Conservation (phyloP, 2,888 invertebrate species). For the Nymphalis c-album region DNA sequence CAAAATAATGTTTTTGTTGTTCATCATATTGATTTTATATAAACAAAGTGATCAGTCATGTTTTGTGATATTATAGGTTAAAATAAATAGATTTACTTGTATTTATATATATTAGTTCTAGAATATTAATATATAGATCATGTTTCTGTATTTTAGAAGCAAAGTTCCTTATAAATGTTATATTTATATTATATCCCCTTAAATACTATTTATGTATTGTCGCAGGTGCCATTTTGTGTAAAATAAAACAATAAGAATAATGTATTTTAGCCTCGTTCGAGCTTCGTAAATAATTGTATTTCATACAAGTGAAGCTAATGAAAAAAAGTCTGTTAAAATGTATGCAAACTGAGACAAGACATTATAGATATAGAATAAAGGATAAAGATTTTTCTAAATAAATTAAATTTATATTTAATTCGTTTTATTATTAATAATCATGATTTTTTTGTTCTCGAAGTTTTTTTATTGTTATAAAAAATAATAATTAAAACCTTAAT, state of each 20-base stretch:
- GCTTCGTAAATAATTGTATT: too few relatives aligned
- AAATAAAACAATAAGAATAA: not conserved
- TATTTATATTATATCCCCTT: not conserved
- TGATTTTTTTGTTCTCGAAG: too few relatives aligned
- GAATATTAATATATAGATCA: slow-evolving; percentile 31
- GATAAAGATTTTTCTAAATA: too few relatives aligned
- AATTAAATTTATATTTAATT: too few relatives aligned
- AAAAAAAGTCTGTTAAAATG: too few relatives aligned
- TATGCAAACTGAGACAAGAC: too few relatives aligned
- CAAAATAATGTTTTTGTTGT: slow-evolving; percentile 6
- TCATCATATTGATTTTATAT: slow-evolving; percentile 11
- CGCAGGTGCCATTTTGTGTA: slow-evolving; percentile 15
- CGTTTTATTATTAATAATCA: too few relatives aligned
- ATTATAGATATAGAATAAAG: too few relatives aligned
- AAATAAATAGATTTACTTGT: slow-evolving; percentile 46
- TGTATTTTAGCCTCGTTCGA: too few relatives aligned
- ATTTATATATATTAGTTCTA: slow-evolving; percentile 43
- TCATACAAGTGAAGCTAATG: too few relatives aligned
- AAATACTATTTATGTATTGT: not conserved
- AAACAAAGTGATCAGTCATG: slow-evolving; percentile 55
- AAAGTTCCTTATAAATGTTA: slow-evolving; percentile 11
- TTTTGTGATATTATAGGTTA: slow-evolving; percentile 73
- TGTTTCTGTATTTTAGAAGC: slow-evolving; percentile 37
- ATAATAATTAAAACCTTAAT: not conserved
- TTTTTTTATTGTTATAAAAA: not conserved